Evolutionary conservation across 2,113 vertebrate species (phyloP), one percentile per base, ranked within the genome.

Genomic region (Zingel zingel): DNA sequence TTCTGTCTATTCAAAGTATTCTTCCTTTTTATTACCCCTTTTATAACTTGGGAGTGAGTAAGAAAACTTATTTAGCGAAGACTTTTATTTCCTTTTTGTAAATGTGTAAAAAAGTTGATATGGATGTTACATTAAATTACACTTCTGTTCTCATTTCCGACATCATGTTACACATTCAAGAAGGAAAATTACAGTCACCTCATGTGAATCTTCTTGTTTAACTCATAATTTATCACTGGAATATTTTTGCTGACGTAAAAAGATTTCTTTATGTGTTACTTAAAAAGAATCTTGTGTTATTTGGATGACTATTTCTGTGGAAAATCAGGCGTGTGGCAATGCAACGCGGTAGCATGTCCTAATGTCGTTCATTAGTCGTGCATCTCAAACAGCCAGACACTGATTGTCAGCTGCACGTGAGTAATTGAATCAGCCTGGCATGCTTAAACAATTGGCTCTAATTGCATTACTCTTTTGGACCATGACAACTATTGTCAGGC

Each of bases 401-500:
- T 89, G 74, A 88, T 82, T 87, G 87, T 91, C 85, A 86, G 86
- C 80, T 84, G 75, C 79, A 89, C 73, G 56, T 47, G 67, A 87
- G 86, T 93, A 92, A 93, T 91, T 90, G 83, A 92, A 91, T 72
- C 7, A 66, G 73, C 82, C 56, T 18, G 58, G n/a, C 68, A 54
- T 81, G 70, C 81, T 85, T 88, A 89, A 93, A 94, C 92, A 92
- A 90, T 88, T 39, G 86, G 33, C 80, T 86, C 79, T 92, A 94
- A 94, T 89, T 93, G 83, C 86, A 87, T 92, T 91, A 86, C 81
- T 84, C 86, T 82, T 84, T 66, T 79, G 79, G 82, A 86, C 89
- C 82, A 74, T 89, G 82, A 92, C 81, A 86, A 87, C 82, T 81
- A 88, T 87, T 88, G 84, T 89, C 68, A 58, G 82, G 56, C 68